Conservation (phyloP, 2,888 invertebrate genomes). For the Tromatobia lineatoria region DNA sequence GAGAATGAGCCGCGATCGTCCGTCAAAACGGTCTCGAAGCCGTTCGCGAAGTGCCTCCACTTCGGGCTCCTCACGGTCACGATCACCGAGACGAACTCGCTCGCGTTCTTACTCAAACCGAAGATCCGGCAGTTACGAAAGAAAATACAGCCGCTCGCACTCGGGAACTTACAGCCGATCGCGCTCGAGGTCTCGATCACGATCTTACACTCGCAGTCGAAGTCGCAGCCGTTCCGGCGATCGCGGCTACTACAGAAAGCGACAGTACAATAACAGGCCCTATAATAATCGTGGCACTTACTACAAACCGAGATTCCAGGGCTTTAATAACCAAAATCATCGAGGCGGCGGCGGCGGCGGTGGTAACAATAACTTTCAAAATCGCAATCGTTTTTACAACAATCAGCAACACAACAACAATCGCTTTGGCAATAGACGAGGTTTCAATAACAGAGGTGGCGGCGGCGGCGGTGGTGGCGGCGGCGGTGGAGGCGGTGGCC, state of each 20-base stretch:
- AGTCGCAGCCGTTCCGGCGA: slow-evolving; percentile 86
- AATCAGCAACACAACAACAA: slow-evolving; percentile 80
- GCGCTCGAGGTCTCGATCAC: slow-evolving; percentile 86
- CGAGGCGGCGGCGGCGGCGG: slow-evolving; percentile 86
- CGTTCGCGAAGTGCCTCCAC: slow-evolving; percentile 88
- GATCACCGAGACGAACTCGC: slow-evolving; percentile 87
- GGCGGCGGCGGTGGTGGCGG: slow-evolving; percentile 71
- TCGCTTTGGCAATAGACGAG: slow-evolving; percentile 79
- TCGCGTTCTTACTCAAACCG: slow-evolving; percentile 85
- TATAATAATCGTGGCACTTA: slow-evolving; percentile 92
- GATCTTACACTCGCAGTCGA: slow-evolving; percentile 87
- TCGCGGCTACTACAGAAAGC: slow-evolving; percentile 82
- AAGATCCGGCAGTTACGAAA: slow-evolving; percentile 83
- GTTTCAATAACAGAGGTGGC: slow-evolving; percentile 80
- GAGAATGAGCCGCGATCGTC: slow-evolving; percentile 79
- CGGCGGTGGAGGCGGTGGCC: slow-evolving; percentile 79
- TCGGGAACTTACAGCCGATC: slow-evolving; percentile 83
- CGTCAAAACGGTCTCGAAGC: slow-evolving; percentile 80
- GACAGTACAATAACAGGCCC: slow-evolving; percentile 79
- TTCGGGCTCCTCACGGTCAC: slow-evolving; percentile 89
- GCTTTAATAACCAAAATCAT: slow-evolving; percentile 87
- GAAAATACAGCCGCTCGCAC: slow-evolving; percentile 83
- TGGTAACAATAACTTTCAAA: slow-evolving; percentile 82
- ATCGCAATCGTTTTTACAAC: slow-evolving; percentile 82
- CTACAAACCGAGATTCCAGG: slow-evolving; percentile 92